Evolutionary conservation across 2,888 invertebrate species (phyloP).

Genomic region (Leucophenga maculata): DNA sequence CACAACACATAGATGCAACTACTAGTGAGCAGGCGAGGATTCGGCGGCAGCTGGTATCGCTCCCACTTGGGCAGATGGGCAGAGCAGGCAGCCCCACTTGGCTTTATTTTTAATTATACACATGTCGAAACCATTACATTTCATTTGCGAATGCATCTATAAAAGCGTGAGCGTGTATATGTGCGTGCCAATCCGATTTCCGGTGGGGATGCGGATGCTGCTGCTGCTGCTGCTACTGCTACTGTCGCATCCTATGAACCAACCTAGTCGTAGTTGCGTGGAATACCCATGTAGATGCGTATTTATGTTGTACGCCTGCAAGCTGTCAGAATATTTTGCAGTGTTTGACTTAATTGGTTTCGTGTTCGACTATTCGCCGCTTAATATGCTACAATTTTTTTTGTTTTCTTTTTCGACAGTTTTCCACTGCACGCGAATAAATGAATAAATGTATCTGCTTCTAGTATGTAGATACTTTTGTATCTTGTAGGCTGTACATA

Average conservation of each 20-base stretch:
- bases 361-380: slow-evolving; percentile 38
- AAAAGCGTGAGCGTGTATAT: too few relatives aligned
- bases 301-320: slow-evolving; percentile 7
- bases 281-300: background rate
- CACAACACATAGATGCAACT: background rate
- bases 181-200: slow-evolving; percentile 14
- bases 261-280: too few relatives aligned
- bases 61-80: background rate
- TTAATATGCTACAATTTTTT: slow-evolving; percentile 49
- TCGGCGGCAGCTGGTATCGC: background rate
- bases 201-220: background rate
- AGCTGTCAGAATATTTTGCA: slow-evolving; percentile 44
- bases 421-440: too few relatives aligned
- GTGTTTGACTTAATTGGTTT: slow-evolving; percentile 64
- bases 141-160: slow-evolving; percentile 41
- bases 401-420: slow-evolving; percentile 28
- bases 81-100: background rate
- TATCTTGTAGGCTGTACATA: too few relatives aligned
- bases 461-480: too few relatives aligned
- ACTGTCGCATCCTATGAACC: slow-evolving; percentile 33
- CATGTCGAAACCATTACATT: slow-evolving; percentile 63
- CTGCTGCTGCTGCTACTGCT: too few relatives aligned
- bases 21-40: background rate
- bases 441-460: too few relatives aligned
- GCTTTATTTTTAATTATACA: slow-evolving; percentile 58